Conservation (phyloP, 2,113 vertebrate genomes). For the Bufo gargarizans region DNA sequence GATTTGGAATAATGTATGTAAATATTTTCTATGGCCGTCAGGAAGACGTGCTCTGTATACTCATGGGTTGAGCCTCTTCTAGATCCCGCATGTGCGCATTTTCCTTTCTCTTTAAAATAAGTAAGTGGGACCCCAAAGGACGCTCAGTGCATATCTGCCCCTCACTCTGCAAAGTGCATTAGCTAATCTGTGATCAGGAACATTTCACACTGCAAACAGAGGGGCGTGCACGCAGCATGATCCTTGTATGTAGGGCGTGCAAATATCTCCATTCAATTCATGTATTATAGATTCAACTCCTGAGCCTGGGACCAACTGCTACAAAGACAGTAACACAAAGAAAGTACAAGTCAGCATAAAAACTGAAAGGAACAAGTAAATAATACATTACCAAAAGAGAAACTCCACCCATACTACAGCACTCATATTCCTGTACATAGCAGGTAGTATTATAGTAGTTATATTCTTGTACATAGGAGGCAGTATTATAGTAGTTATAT, state of each 20-base stretch:
- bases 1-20: constrained; percentile 38
- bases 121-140: not conserved
- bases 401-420: not conserved
- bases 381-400: not conserved
- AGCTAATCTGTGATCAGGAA: not conserved
- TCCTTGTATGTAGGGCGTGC: not conserved
- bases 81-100: not conserved
- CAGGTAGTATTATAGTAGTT: not conserved
- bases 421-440: not conserved
- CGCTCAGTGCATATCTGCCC: constrained; percentile 14
- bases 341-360: not conserved
- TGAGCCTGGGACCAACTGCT: not conserved
- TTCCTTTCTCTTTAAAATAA: constrained; percentile 7
- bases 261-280: not conserved
- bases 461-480: not conserved
- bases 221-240: no score
- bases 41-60: constrained; percentile 23
- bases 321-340: not conserved
- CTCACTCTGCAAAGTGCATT: not conserved
- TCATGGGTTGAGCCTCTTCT: not conserved
- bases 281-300: not conserved
- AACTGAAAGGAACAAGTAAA: not conserved
- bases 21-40: constrained; percentile 14
- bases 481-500: not conserved
- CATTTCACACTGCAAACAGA: not conserved